Percentiles rank a stretch among this genome's conserved stretches.
phyloP scores from a whole-genome alignment of 1,140 invertebrate species.

The Leptoteleia sp. region DNA sequence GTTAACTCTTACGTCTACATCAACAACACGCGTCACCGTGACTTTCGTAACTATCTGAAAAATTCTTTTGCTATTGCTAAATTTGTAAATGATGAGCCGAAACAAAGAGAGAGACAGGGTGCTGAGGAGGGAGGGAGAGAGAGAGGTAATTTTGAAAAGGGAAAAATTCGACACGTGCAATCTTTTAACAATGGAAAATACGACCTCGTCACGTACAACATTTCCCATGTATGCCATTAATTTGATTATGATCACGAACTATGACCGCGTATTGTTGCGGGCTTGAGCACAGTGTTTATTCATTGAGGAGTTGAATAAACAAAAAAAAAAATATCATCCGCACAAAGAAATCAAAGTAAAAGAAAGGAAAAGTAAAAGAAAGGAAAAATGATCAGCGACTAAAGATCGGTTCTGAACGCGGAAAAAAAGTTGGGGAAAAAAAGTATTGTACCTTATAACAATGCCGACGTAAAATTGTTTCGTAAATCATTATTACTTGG shows the following conservation, averaged over 20 bases:
- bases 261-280: slow-evolving; percentile 52
- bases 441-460: no score
- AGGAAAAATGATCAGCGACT: no score
- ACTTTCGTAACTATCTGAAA: slow-evolving; percentile 24
- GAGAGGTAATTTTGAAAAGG: slow-evolving; percentile 39
- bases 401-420: background rate
- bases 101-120: no score
- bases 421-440: no score
- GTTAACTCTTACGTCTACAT: background rate
- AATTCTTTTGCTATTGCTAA: slow-evolving; percentile 45
- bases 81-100: slow-evolving; percentile 46
- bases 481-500: no score
- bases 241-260: slow-evolving; percentile 63
- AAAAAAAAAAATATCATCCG: no score
- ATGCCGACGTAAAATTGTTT: no score
- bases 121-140: no score
- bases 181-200: slow-evolving; percentile 61
- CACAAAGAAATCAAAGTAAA: no score
- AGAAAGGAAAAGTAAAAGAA: no score
- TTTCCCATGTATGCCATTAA: slow-evolving; percentile 58
- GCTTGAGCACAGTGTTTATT: background rate
- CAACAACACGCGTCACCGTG: slow-evolving; percentile 25
- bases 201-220: slow-evolving; percentile 57
- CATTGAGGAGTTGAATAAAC: no score
- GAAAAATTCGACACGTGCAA: slow-evolving; percentile 45